Percentiles rank a stretch among this genome's conserved stretches.
Evolutionary conservation across 2,113 vertebrate genomes (phyloP).

Genomic region (Mionectes macconnelli): DNA sequence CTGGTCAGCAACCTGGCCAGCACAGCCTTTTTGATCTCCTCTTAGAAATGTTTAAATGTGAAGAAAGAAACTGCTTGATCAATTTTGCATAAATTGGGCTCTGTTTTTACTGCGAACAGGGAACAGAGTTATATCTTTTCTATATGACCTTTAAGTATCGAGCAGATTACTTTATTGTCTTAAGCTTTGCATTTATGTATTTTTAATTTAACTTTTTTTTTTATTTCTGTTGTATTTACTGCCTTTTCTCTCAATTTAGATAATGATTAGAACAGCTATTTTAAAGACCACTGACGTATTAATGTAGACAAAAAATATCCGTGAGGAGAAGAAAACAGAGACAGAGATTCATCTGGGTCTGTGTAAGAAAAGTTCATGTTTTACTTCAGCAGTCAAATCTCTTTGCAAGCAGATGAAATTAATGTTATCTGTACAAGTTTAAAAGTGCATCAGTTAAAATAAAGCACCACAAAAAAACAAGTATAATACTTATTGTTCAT

Average conservation of each 20-base stretch:
- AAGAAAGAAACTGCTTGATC: neutral
- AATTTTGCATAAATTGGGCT: neutral
- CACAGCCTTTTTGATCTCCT: neutral
- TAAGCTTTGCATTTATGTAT: neutral
- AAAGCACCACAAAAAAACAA: neutral
- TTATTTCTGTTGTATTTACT: conserved; percentile 18
- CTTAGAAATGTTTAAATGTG: neutral
- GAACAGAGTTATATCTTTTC: neutral
- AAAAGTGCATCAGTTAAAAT: neutral
- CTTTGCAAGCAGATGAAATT: neutral
- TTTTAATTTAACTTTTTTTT: conserved; percentile 40
- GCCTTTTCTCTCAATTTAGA: neutral
- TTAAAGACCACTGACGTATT: neutral
- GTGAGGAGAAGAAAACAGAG: neutral
- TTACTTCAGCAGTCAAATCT: neutral
- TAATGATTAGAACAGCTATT: conserved; percentile 5
- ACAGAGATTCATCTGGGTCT: neutral
- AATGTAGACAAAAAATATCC: neutral
- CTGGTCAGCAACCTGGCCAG: neutral
- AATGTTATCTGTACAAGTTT: neutral
- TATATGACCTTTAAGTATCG: neutral
- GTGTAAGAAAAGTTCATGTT: neutral
- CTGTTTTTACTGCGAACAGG: neutral
- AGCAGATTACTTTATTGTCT: conserved; percentile 16
- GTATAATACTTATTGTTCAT: neutral